Evolutionary conservation across 2,113 vertebrate species (phyloP).

Genomic region (Phrynosoma blainvillii): DNA sequence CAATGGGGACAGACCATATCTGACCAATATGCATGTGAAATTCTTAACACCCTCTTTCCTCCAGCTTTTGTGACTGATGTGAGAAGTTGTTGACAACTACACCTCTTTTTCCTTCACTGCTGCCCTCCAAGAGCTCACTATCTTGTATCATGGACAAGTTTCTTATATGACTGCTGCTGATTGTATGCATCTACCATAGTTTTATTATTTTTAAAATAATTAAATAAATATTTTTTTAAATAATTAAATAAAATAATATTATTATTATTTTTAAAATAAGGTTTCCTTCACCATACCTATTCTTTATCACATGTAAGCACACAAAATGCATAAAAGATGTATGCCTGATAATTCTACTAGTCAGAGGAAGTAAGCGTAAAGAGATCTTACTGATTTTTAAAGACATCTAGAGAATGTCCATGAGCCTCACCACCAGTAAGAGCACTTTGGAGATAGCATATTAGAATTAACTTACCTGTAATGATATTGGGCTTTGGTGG

Average conservation of each 20-base stretch:
- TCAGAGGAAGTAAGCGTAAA: neutral
- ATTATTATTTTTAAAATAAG: neutral
- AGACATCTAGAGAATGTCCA: neutral
- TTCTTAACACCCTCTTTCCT: neutral
- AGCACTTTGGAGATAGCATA: neutral
- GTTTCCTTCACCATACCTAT: neutral
- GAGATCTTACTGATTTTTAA: neutral
- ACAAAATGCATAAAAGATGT: neutral
- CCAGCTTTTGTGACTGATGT: neutral
- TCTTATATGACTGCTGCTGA: neutral
- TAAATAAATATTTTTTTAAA: too few species aligned
- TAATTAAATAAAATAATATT: too few species aligned
- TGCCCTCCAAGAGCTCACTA: neutral
- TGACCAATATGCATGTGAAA: neutral
- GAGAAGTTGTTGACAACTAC: neutral
- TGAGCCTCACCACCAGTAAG: rapidly evolving
- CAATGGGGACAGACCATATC: neutral
- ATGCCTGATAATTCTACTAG: neutral
- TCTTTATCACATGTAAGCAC: neutral
- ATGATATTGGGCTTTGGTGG: constrained; percentile 96
- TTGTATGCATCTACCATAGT: neutral
- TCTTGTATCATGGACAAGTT: neutral
- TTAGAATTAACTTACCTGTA: constrained; percentile 84
- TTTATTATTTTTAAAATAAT: neutral
- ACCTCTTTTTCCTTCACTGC: neutral